A percentile compares a stretch with the other conserved stretches of the same genome.
Evolutionary conservation across 2,113 vertebrate species (phyloP).

Genomic region (Telmatochromis brachygnathus): DNA sequence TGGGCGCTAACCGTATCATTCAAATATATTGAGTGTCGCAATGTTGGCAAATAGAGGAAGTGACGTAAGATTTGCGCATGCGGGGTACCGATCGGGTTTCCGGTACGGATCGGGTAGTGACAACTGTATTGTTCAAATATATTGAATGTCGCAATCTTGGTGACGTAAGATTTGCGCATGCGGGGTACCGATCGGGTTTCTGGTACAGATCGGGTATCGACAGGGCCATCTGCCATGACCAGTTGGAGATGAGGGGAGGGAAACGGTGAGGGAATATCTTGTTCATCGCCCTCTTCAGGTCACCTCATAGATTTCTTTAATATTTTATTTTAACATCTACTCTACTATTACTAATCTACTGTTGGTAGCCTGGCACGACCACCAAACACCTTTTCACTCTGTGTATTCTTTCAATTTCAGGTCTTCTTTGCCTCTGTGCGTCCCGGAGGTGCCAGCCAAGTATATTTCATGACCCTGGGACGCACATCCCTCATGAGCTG

Average conservation of each 20-base stretch:
- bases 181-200: no score
- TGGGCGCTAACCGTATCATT: no score
- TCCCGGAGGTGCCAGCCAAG: conserved; percentile 65
- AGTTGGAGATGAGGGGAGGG: neutral
- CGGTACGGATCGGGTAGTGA: fast-evolving
- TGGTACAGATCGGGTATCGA: fast-evolving
- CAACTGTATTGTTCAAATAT: no score
- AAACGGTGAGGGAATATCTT: neutral
- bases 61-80: no score
- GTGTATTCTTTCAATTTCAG: neutral
- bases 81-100: no score
- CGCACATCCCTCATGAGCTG: conserved; percentile 71
- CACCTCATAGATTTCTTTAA: neutral
- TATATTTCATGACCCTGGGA: conserved; percentile 74
- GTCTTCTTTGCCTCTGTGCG: conserved; percentile 73
- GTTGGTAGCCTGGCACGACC: neutral
- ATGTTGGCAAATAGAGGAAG: no score
- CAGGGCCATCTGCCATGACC: fast-evolving
- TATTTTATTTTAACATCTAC: neutral
- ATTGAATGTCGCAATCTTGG: no score
- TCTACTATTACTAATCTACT: neutral
- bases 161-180: no score
- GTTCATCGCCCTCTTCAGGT: neutral
- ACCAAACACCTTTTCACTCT: fast-evolving
- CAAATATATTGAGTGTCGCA: no score